Evolutionary conservation across 1,140 invertebrate genomes (phyloP).

Genomic region (Lasaia peninsularis): DNA sequence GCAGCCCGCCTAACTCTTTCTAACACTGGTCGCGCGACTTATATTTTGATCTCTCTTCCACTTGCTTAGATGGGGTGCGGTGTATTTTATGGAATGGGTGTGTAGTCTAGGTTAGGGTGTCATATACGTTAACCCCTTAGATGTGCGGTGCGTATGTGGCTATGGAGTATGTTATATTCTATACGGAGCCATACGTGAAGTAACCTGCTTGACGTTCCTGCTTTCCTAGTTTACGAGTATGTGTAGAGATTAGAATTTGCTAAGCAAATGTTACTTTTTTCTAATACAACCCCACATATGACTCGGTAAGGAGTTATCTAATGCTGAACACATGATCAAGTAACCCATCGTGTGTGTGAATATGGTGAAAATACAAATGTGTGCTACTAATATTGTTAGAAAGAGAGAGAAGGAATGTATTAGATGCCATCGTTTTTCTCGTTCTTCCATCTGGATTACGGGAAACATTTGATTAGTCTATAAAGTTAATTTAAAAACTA

Average conservation of each 20-base stretch:
- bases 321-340: slow-evolving; percentile 11
- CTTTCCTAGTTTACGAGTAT: slow-evolving; percentile 65
- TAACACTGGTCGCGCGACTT: slow-evolving; percentile 31
- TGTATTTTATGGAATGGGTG: slow-evolving; percentile 34
- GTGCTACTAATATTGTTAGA: not conserved
- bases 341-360: not conserved
- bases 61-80: slow-evolving; percentile 51
- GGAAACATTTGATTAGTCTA: no score
- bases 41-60: slow-evolving; percentile 42
- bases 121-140: slow-evolving; percentile 57
- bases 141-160: slow-evolving; percentile 54
- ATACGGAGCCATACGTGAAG: slow-evolving; percentile 56
- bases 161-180: slow-evolving; percentile 55
- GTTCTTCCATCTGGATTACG: not conserved
- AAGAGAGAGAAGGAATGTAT: not conserved
- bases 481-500: no score
- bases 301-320: slow-evolving; percentile 31
- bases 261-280: slow-evolving; percentile 72
- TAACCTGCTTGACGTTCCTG: slow-evolving; percentile 51
- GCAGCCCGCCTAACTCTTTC: slow-evolving; percentile 58
- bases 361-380: not conserved
- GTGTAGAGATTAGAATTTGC: slow-evolving; percentile 76
- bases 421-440: not conserved
- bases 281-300: slow-evolving; percentile 52
- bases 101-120: slow-evolving; percentile 51